phyloP scores from a whole-genome alignment of 1,140 invertebrate genomes.

The Papilio aristodemus region DNA sequence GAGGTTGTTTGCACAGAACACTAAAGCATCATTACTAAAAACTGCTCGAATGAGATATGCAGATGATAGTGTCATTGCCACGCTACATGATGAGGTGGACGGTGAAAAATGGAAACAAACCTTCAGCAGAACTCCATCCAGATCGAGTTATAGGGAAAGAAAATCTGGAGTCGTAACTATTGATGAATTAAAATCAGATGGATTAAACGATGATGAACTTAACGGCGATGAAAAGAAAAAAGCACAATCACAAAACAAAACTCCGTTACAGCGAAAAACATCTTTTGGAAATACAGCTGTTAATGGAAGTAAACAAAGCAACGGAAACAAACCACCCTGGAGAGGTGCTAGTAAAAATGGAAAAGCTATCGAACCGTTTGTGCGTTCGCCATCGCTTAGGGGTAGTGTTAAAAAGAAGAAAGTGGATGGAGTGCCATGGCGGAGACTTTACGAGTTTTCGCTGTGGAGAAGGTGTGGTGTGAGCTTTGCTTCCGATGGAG shows the following conservation, averaged over 20 bases:
- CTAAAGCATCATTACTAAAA: conserved; percentile 82
- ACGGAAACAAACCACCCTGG: conserved; percentile 78
- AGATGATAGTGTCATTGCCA: conserved; percentile 63
- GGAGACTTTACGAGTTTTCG: conserved; percentile 80
- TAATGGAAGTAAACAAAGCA: conserved; percentile 53
- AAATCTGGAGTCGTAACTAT: conserved; percentile 73
- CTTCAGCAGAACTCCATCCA: conserved; percentile 67
- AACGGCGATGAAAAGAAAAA: conserved; percentile 65
- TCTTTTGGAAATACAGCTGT: conserved; percentile 49
- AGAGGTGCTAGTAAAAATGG: conserved; percentile 74
- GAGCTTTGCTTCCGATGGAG: conserved; percentile 66
- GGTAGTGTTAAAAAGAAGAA: conserved; percentile 74
- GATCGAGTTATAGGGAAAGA: conserved; percentile 75
- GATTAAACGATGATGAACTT: conserved; percentile 60
- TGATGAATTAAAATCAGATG: conserved; percentile 72
- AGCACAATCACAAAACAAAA: conserved; percentile 51
- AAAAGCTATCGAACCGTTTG: conserved; percentile 59
- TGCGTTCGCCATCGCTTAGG: conserved; percentile 66
- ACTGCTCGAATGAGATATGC: conserved; percentile 81
- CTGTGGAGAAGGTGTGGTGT: conserved; percentile 78
- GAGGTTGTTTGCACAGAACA: conserved; percentile 79
- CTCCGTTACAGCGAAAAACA: conserved; percentile 54
- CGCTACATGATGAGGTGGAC: conserved; percentile 66
- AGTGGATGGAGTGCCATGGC: conserved; percentile 77
- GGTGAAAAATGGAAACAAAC: conserved; percentile 68